Evolutionary conservation across 2,113 vertebrate species (phyloP).

Genomic region (Antechinus stuartii): DNA sequence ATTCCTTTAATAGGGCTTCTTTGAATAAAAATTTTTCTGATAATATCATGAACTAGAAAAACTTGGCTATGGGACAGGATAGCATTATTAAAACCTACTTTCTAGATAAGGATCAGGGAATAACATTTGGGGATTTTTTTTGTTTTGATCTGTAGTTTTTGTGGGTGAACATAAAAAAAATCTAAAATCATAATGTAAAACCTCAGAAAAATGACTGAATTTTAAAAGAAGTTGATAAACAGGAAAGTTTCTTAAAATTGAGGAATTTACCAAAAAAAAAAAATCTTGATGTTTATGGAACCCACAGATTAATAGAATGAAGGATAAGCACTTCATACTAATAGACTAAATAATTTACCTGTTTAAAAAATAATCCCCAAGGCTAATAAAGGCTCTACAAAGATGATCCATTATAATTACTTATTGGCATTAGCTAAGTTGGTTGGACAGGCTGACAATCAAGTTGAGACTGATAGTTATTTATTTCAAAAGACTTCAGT

Average conservation of each 20-base stretch:
- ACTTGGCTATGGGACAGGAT: neutral
- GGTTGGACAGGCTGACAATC: too few species aligned
- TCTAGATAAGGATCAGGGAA: neutral
- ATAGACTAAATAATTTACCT: neutral
- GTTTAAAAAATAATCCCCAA: neutral
- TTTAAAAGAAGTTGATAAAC: neutral
- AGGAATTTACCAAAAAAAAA: conserved; percentile 21
- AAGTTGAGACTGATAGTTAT: neutral
- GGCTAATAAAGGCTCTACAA: neutral
- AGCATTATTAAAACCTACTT: neutral
- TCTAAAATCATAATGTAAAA: neutral
- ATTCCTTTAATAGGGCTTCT: neutral
- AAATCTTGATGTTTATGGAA: neutral
- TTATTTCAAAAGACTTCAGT: neutral
- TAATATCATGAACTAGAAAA: neutral
- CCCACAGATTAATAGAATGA: neutral
- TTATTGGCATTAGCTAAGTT: too few species aligned
- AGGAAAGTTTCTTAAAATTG: conserved; percentile 12
- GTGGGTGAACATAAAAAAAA: neutral
- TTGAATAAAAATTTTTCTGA: neutral
- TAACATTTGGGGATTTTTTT: neutral
- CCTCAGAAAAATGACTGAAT: neutral
- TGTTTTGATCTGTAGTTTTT: neutral
- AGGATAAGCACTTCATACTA: neutral
- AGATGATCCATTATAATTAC: neutral